Evolutionary conservation across 2,113 vertebrate genomes (phyloP).

Genomic region (Rhineura floridana): DNA sequence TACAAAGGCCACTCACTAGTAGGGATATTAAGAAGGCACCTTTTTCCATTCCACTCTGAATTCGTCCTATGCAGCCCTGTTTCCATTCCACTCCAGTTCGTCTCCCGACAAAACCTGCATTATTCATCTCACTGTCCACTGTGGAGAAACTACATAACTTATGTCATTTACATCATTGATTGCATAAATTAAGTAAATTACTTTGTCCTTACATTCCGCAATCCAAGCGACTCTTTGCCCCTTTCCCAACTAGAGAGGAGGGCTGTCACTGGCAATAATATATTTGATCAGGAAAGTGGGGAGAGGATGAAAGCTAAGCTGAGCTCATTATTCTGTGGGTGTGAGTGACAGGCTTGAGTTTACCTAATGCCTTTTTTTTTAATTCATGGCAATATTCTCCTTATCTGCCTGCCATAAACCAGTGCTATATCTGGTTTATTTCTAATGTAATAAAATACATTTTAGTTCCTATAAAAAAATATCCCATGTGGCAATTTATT

Average conservation of each 20-base stretch:
- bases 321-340: background rate
- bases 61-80: no score
- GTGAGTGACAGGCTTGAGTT: background rate
- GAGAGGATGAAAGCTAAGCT: background rate
- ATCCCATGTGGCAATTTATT: conserved; percentile 39
- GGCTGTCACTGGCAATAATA: background rate
- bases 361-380: background rate
- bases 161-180: no score
- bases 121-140: no score
- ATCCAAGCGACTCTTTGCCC: no score
- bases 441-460: conserved; percentile 31
- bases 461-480: background rate
- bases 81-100: no score
- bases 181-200: no score
- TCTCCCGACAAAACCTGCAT: no score
- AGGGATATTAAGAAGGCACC: no score
- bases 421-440: conserved; percentile 33
- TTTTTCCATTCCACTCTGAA: no score
- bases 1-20: background rate
- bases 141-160: no score
- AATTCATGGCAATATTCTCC: conserved; percentile 13
- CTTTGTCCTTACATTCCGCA: no score
- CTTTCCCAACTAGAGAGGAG: no score
- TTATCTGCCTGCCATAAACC: conserved; percentile 36
- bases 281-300: background rate